Evolutionary conservation across 2,888 invertebrate species (phyloP), one percentile per base, ranked within the genome.

Genomic region (Nemurella pictetii): DNA sequence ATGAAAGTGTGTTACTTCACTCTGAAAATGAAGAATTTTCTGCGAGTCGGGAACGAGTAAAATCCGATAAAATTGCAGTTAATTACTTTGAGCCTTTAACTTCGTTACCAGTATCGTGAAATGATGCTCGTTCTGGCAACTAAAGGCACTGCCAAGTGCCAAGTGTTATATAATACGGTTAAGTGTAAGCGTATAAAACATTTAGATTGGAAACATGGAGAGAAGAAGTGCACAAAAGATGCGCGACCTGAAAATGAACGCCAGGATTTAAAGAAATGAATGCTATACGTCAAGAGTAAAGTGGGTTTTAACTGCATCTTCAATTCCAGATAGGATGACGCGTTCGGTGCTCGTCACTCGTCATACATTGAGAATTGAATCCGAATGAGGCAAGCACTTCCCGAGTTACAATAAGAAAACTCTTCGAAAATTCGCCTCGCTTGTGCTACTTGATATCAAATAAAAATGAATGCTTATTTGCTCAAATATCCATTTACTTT

Each of bases 1-100:
- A 75, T 27, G 75, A 75, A 75, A 75, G 75, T 75, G 75, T 27
- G 75, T 75, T 26, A 75, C 75, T 75, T 55, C 55, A 55, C 9
- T 55, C 55, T 20, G 55, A 55, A 20, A 55, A 55, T 55, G 9
- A 55, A 55, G 55, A 55, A 55, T 55, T 55, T 55, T 55, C 55
- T 55, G 15, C n/a, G 9, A 55, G 55, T 20, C 9, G 9, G 20
- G 55, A 55, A 55, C 55, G 9, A 55, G 20, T 2, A 55, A 20
- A 55, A 12, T 55, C 55, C 20, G 20, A 55, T 55, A 55, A 55
- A 55, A 55, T 55, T 55, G 55, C 55, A 55, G 55, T 15, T 20
- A 55, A 32, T 32, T 32, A 32, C 32, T 32, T 32, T 32, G 3
- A 32, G 32, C 32, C 32, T 32, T 32, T 55, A 55, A 20, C 55